Evolutionary conservation across 2,113 vertebrate genomes (phyloP).

Genomic region (Amphilophus citrinellus): DNA sequence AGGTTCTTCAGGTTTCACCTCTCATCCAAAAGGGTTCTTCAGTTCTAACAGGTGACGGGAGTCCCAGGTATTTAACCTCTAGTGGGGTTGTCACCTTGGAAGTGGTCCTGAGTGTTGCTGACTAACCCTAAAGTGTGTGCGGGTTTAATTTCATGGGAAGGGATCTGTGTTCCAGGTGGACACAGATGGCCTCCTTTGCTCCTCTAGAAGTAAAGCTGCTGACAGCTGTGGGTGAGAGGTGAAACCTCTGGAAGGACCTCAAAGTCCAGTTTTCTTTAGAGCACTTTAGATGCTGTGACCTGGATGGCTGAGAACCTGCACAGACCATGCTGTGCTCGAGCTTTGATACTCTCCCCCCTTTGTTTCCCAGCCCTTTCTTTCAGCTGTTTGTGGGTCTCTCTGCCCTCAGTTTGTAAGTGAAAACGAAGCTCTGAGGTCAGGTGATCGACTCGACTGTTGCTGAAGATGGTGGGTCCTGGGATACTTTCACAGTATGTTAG

Average conservation of each 20-base stretch:
- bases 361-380: not conserved
- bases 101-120: not conserved
- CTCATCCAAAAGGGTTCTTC: not conserved
- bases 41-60: not conserved
- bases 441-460: not conserved
- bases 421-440: not conserved
- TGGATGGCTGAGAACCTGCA: no score
- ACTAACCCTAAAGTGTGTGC: not conserved
- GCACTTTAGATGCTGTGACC: no score
- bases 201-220: no score
- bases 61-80: not conserved
- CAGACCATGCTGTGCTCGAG: no score
- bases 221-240: no score
- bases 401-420: not conserved
- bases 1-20: not conserved
- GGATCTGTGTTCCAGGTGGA: not conserved
- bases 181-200: not conserved
- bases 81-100: not conserved
- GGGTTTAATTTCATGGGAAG: fast-evolving
- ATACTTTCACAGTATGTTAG: not conserved
- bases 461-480: not conserved
- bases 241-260: no score
- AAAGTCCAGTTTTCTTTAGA: no score
- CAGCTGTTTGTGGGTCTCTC: not conserved
- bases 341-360: not conserved